Conservation (phyloP, 2,797 vertebrate genomes). For the Fringilla coelebs region DNA sequence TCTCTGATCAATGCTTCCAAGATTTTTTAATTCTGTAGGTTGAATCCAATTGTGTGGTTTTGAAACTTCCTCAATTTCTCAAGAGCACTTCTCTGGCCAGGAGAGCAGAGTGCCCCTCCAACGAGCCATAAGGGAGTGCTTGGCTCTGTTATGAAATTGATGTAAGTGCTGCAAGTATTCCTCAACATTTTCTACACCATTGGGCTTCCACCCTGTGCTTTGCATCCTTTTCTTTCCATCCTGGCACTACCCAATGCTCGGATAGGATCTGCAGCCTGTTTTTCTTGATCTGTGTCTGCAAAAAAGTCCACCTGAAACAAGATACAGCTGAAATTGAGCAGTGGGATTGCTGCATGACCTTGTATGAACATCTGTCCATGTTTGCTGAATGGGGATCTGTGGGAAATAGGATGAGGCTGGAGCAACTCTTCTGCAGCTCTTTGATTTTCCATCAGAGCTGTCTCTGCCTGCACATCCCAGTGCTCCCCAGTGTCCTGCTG, state of each 20-base stretch:
- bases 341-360: not conserved
- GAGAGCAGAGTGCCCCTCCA: not conserved
- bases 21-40: not conserved
- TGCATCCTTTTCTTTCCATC: not conserved
- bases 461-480: fast-evolving
- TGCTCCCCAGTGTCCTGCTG: not conserved
- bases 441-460: not conserved
- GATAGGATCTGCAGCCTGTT: not conserved
- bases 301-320: not conserved
- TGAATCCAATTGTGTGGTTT: not conserved
- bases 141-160: not conserved
- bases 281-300: not conserved
- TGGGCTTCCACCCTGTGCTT: not conserved
- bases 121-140: not conserved
- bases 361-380: fast-evolving
- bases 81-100: not conserved
- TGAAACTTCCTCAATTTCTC: not conserved
- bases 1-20: not conserved
- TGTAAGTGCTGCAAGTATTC: not conserved
- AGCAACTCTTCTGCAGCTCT: not conserved
- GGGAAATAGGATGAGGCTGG: not conserved
- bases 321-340: not conserved
- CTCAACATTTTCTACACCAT: not conserved
- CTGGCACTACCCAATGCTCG: not conserved
- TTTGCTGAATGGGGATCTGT: not conserved